A percentile compares a stretch with the other conserved stretches of the same genome.
Conservation (phyloP, 2,797 vertebrate genomes). For the Alectoris magna region DNA sequence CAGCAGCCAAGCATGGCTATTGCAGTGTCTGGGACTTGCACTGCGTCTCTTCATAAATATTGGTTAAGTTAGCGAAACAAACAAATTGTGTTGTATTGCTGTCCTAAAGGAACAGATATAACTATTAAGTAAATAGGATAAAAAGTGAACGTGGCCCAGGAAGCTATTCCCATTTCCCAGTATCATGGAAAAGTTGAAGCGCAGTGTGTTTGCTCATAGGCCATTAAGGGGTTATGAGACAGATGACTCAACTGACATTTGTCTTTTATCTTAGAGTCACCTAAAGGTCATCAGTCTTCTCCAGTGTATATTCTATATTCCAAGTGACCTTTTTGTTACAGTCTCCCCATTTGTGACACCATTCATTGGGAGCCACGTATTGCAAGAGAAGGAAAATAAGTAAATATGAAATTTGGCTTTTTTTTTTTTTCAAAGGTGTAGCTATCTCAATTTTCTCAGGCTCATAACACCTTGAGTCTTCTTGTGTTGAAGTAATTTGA, state of each 20-base stretch:
- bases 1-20: not conserved
- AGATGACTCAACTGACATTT: slow-evolving; percentile 26
- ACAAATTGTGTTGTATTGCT: not conserved
- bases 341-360: not conserved
- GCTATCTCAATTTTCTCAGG: slow-evolving; percentile 35
- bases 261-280: slow-evolving; percentile 12
- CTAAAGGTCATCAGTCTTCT: slow-evolving; percentile 19
- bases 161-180: not conserved
- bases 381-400: not conserved
- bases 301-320: not conserved
- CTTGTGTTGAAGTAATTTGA: slow-evolving; percentile 24
- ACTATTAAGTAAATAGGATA: not conserved
- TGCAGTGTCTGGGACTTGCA: not conserved
- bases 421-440: not conserved
- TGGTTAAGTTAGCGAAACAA: not conserved
- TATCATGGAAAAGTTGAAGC: not conserved
- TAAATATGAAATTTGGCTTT: slow-evolving; percentile 23
- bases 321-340: slow-evolving; percentile 19
- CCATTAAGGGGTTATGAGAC: not conserved
- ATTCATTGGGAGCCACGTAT: not conserved
- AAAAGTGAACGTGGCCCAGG: not conserved
- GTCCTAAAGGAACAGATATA: not conserved
- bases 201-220: not conserved
- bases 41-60: not conserved
- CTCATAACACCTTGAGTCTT: slow-evolving; percentile 45